These are phyloP conservation scores for Drosophila serrata DNA, from an alignment of 1,140 invertebrate genomes.

Conservation along the genomic window DNA sequence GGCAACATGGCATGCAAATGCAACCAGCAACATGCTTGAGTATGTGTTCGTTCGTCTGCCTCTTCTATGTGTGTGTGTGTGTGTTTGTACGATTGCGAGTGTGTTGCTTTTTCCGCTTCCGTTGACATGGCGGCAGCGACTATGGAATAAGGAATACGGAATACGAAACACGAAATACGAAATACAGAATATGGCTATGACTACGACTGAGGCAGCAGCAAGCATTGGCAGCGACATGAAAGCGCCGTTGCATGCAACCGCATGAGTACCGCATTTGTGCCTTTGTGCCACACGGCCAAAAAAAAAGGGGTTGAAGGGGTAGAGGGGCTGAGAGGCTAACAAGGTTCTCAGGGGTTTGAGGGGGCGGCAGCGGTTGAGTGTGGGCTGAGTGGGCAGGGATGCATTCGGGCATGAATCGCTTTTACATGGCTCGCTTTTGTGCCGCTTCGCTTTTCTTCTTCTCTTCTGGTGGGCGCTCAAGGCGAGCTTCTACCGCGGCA, in stretches of 20 bases:
- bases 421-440: constrained; percentile 76
- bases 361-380: constrained; percentile 1
- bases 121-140: constrained; percentile 74
- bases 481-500: constrained; percentile 13
- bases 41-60: constrained; percentile 45
- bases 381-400: constrained; percentile 34
- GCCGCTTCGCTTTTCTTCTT: constrained; percentile 30
- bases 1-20: constrained; percentile 74
- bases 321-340: background rate
- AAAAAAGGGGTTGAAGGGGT: background rate
- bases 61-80: constrained; percentile 19
- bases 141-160: constrained; percentile 16
- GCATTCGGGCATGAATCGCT: constrained; percentile 78
- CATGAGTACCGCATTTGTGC: constrained; percentile 79
- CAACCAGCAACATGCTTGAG: constrained; percentile 54
- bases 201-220: constrained; percentile 8
- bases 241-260: constrained; percentile 81
- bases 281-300: constrained; percentile 59
- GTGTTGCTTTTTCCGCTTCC: constrained; percentile 81
- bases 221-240: constrained; percentile 61
- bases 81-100: constrained; percentile 49
- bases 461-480: constrained; percentile 3
- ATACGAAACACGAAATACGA: constrained; percentile 15
- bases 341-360: background rate
- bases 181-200: constrained; percentile 12